Evolutionary conservation across 1,140 invertebrate species (phyloP).

Genomic region (Scaptomyza montana): DNA sequence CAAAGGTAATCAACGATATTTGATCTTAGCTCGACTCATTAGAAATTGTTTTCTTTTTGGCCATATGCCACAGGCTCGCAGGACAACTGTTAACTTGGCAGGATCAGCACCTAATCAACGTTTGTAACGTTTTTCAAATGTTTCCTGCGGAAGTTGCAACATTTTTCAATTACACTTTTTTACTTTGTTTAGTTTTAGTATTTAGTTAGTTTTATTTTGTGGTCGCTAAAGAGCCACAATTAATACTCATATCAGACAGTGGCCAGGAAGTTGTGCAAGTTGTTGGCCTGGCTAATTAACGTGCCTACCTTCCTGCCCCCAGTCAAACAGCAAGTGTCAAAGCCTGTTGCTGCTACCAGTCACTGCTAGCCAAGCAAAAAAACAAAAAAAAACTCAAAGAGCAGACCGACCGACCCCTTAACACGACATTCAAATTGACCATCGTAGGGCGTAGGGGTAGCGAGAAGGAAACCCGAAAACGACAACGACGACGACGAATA

Average conservation of each 20-base stretch:
- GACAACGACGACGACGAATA: slow-evolving; percentile 2
- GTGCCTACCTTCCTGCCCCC: slow-evolving; percentile 20
- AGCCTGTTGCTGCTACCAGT: slow-evolving; percentile 58
- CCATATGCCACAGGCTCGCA: slow-evolving; percentile 19
- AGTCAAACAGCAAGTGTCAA: slow-evolving; percentile 47
- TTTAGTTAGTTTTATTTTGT: slow-evolving; percentile 13
- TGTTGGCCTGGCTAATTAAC: slow-evolving; percentile 58
- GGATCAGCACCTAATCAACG: slow-evolving; percentile 41
- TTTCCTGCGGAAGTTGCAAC: slow-evolving; percentile 66
- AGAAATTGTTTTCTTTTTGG: neutral
- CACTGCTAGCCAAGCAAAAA: neutral
- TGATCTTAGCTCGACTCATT: slow-evolving; percentile 4
- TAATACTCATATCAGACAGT: slow-evolving; percentile 50
- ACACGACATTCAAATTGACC: slow-evolving; percentile 64
- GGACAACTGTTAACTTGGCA: slow-evolving; percentile 22
- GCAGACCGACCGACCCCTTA: slow-evolving; percentile 18
- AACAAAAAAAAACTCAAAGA: slow-evolving; percentile 5
- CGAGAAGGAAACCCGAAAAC: slow-evolving; percentile 40
- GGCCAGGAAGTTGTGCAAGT: slow-evolving; percentile 61
- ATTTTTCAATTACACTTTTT: slow-evolving; percentile 68
- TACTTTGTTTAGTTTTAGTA: neutral
- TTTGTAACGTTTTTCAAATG: slow-evolving; percentile 59
- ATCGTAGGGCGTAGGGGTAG: slow-evolving; percentile 4
- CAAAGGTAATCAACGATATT: neutral
- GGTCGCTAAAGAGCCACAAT: slow-evolving; percentile 74